Conservation (phyloP, 2,888 invertebrate genomes). For the Thumatha senex region DNA sequence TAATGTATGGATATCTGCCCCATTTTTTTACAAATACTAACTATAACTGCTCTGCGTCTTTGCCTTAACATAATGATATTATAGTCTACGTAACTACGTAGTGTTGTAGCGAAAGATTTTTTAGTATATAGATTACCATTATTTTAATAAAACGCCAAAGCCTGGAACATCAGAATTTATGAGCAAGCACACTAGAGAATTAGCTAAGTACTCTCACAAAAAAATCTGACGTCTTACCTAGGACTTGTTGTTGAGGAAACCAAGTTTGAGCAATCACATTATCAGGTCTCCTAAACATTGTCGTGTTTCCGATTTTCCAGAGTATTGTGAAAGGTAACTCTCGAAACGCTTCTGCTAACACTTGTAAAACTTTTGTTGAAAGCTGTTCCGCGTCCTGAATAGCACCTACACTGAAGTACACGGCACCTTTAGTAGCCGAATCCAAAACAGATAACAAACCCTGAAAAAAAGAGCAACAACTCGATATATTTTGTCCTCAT, state of each 20-base stretch:
- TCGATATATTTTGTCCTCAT: too few relatives aligned
- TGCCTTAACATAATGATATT: too few relatives aligned
- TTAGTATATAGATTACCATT: too few relatives aligned
- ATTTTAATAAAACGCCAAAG: too few relatives aligned
- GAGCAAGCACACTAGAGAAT: too few relatives aligned
- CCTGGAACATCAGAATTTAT: too few relatives aligned
- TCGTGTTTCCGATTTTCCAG: constrained; percentile 79
- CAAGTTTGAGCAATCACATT: constrained; percentile 74
- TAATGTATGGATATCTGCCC: too few relatives aligned
- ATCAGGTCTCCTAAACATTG: constrained; percentile 61
- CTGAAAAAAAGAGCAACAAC: constrained; percentile 45
- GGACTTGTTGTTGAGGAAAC: constrained; percentile 82
- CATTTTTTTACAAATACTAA: too few relatives aligned
- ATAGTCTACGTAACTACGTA: too few relatives aligned
- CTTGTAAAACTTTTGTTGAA: constrained; percentile 59
- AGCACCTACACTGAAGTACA: constrained; percentile 80
- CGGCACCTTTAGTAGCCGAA: constrained; percentile 66
- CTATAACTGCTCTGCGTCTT: too few relatives aligned
- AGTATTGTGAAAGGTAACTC: constrained; percentile 76
- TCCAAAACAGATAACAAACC: constrained; percentile 61
- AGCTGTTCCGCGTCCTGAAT: constrained; percentile 72
- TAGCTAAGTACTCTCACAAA: too few relatives aligned
- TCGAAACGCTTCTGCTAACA: constrained; percentile 69
- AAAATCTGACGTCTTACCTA: constrained; percentile 66
- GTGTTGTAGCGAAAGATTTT: too few relatives aligned